Percentiles rank a stretch among this genome's conserved stretches.
Evolutionary conservation across 2,113 vertebrate species (phyloP).

Genomic region (Ictidomys tridecemlineatus): DNA sequence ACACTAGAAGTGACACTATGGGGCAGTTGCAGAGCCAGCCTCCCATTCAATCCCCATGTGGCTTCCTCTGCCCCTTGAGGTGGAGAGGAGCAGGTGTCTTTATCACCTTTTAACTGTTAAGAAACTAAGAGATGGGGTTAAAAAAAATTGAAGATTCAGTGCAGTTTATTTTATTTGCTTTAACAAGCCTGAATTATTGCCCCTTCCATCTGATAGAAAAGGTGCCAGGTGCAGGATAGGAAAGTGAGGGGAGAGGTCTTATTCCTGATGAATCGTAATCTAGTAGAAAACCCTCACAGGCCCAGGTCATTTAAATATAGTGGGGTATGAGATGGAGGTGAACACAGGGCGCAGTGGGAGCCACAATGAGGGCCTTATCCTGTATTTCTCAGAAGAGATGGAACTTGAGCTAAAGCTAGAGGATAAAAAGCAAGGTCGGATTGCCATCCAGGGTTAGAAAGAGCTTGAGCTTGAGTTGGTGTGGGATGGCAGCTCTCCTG

Average conservation of each 20-base stretch:
- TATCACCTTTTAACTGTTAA: neutral
- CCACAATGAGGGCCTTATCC: no score
- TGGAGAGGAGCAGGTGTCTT: neutral
- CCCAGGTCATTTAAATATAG: neutral
- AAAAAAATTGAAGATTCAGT: neutral
- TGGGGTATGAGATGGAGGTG: neutral
- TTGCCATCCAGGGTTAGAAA: neutral
- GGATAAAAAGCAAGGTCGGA: neutral
- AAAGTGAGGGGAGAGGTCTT: neutral
- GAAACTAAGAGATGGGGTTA: neutral
- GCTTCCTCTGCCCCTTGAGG: neutral
- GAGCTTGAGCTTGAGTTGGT: neutral
- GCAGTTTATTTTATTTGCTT: neutral
- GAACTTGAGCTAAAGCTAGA: neutral
- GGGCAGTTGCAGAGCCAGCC: fast-evolving
- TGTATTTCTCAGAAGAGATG: neutral
- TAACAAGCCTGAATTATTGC: neutral
- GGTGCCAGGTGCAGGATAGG: no score
- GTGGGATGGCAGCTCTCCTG: neutral
- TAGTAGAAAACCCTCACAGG: neutral
- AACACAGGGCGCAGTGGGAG: neutral
- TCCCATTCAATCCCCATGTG: fast-evolving
- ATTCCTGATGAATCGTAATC: neutral
- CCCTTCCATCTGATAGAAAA: neutral
- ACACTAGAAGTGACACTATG: fast-evolving